phyloP scores from a whole-genome alignment of 2,888 invertebrate species.

The Caenorhabditis angaria region DNA sequence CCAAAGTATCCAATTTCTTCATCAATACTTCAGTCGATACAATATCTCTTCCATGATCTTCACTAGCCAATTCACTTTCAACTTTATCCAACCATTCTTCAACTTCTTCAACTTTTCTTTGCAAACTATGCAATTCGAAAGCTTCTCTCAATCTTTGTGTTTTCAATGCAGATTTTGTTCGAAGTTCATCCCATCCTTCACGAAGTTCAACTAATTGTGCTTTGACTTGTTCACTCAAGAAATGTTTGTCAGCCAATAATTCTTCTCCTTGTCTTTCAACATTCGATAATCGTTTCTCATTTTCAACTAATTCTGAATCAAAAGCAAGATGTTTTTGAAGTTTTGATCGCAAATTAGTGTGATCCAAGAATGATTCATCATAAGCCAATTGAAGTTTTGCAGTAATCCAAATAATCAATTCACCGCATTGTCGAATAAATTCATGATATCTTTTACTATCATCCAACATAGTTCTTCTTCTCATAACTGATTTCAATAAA shows the following conservation, averaged over 20 bases:
- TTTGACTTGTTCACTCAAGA: conserved; percentile 81
- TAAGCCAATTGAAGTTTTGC: conserved; percentile 91
- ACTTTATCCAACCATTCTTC: conserved; percentile 75
- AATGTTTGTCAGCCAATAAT: conserved; percentile 83
- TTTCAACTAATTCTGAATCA: conserved; percentile 91
- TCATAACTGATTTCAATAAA: conserved; percentile 47
- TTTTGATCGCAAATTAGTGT: conserved; percentile 83
- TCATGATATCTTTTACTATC: conserved; percentile 65
- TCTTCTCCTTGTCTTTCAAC: conserved; percentile 73
- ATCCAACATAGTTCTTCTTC: conserved; percentile 47
- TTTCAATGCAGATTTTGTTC: conserved; percentile 82
- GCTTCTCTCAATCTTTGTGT: conserved; percentile 64
- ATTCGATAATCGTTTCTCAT: conserved; percentile 76
- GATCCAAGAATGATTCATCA: conserved; percentile 92
- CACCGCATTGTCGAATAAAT: conserved; percentile 72
- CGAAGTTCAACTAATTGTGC: conserved; percentile 86
- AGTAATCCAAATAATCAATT: conserved; percentile 83
- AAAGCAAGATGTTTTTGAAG: conserved; percentile 85
- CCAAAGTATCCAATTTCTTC: conserved; percentile 75
- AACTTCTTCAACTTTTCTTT: conserved; percentile 87
- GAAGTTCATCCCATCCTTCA: conserved; percentile 85
- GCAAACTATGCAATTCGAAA: conserved; percentile 65
- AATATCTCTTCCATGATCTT: conserved; percentile 87
- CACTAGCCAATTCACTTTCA: conserved; percentile 81
- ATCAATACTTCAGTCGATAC: conserved; percentile 84